phyloP scores from a whole-genome alignment of 2,888 invertebrate genomes.

The Ophioninae sp. region DNA sequence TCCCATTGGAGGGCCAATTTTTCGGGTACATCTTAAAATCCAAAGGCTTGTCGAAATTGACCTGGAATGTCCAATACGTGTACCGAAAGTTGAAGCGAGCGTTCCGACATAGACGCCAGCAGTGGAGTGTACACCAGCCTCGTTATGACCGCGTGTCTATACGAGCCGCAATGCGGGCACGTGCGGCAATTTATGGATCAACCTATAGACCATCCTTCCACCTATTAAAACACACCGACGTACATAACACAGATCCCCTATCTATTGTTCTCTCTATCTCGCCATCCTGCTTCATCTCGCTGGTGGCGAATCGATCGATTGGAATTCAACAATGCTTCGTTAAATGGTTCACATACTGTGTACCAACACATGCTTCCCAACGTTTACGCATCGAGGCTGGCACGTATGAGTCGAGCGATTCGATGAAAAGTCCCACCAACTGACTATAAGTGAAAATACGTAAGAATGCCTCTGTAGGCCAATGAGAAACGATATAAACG shows the following conservation, averaged over 20 bases:
- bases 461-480: constrained; percentile 17
- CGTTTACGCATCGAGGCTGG: neutral
- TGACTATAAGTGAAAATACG: constrained; percentile 17
- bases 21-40: too few species aligned
- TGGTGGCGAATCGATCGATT: constrained; percentile 69
- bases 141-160: constrained; percentile 53
- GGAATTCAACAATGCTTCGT: constrained; percentile 76
- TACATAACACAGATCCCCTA: constrained; percentile 45
- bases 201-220: constrained; percentile 55
- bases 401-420: neutral
- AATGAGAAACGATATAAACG: neutral
- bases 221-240: constrained; percentile 38
- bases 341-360: constrained; percentile 66
- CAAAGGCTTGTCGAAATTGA: neutral
- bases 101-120: constrained; percentile 29
- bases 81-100: constrained; percentile 12
- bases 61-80: constrained; percentile 16
- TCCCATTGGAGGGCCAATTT: too few species aligned
- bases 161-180: constrained; percentile 64
- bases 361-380: constrained; percentile 24
- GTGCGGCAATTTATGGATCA: constrained; percentile 65
- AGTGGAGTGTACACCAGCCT: constrained; percentile 32
- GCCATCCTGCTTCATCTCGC: constrained; percentile 32
- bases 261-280: constrained; percentile 32
- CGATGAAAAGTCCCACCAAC: neutral